Base-by-base conservation (phyloP, 2,113 vertebrate species). In the Pungitius pungitius region DNA sequence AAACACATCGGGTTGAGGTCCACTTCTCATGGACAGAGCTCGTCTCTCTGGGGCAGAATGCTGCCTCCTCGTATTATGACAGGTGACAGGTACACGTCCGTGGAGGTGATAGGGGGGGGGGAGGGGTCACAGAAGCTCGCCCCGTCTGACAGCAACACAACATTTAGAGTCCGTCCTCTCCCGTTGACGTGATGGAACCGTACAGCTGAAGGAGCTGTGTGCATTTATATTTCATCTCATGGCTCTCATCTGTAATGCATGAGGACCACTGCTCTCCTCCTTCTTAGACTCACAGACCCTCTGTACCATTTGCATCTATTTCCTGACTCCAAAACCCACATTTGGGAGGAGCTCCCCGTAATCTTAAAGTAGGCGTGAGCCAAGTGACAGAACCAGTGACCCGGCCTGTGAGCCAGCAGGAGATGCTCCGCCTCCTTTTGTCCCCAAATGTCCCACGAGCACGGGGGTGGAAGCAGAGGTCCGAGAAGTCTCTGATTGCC, bases 171-270 rank as follows among this genome's bases (percentile, higher is more conserved):
- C 54, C 26, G 64, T 51, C 37, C 52, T 68, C 14, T 33, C 55
- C 8, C 47, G 24, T 86, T 88, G 87, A 85, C 87, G 54, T 87
- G 84, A 90, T 90, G 45, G 73, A 88, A 72, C 67, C 65, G 78
- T 81, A 89, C 85, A 90, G 84, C 80, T 56, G 69, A 82, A 88
- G 88, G 71, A 86, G 73, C 47, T 64, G 57, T 68, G 30, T 77
- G 57, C 91, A 91, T 91, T 87, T 75, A 90, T 92, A 91, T 91
- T 91, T 91, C 84, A 92, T 90, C 84, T 72, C 27, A 64, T 33
- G 56, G 68, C 73, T 84, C 84, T 87, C 89, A 91, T 92, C 47
- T 73, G 75, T 92, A 84, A 92, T 92, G 76, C 78, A 90, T 89
- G 89, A 90, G 75, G 55, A 83, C 1, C 14, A 43, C 17, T 10